Conservation (phyloP, 2,113 vertebrate species). For the Bubo bubo region DNA sequence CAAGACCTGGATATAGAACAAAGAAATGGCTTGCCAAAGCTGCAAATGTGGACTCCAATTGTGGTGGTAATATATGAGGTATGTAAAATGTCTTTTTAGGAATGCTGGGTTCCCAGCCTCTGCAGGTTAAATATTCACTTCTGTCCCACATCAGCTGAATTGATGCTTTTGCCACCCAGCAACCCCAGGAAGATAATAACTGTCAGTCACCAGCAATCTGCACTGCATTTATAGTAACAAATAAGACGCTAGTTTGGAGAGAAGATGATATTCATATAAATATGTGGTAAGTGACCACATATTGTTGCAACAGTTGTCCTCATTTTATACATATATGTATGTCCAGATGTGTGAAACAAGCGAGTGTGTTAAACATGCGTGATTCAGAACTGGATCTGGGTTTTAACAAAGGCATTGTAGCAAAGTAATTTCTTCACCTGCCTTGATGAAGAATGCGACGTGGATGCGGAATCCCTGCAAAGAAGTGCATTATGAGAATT, state of each 20-base stretch:
- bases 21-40: not conserved
- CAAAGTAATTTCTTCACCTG: constrained; percentile 33
- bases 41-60: not conserved
- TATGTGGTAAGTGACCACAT: not conserved
- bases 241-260: not conserved
- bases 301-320: not conserved
- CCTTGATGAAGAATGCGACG: not conserved
- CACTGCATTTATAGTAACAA: not conserved
- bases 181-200: not conserved
- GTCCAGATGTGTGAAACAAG: fast-evolving
- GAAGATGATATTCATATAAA: not conserved
- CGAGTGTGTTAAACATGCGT: not conserved
- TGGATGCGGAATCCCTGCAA: constrained; percentile 4
- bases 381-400: not conserved
- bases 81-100: not conserved
- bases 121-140: not conserved
- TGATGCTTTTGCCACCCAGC: constrained; percentile 9
- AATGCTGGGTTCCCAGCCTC: not conserved
- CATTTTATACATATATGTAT: not conserved
- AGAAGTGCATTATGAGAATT: constrained; percentile 44
- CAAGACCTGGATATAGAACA: not conserved
- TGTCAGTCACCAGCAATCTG: constrained; percentile 10
- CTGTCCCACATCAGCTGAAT: not conserved
- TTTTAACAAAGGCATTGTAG: not conserved
- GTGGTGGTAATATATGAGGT: not conserved